Evolutionary conservation across 2,797 vertebrate genomes (phyloP).

Genomic region (Sebastes oblongus): DNA sequence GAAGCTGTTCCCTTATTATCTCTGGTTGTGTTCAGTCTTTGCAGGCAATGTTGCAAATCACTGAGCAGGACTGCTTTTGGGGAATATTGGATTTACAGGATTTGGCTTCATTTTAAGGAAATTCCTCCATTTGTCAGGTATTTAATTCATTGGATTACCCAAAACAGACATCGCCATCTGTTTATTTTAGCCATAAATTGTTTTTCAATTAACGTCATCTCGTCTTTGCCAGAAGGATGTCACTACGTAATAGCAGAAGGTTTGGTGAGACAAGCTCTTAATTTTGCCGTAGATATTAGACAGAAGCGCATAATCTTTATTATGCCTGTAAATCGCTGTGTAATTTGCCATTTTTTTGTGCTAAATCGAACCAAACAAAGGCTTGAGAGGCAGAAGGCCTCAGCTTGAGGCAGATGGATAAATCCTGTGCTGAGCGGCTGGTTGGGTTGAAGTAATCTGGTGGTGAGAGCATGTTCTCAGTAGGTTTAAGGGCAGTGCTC

Average conservation of each 20-base stretch:
- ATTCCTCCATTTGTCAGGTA: neutral
- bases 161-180: constrained; percentile 2
- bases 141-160: neutral
- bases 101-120: neutral
- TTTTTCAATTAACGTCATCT: neutral
- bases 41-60: neutral
- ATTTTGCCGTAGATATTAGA: neutral
- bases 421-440: constrained; percentile 59
- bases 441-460: constrained; percentile 56
- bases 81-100: neutral
- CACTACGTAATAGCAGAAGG: neutral
- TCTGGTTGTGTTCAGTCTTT: neutral
- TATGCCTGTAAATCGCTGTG: neutral
- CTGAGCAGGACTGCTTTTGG: neutral
- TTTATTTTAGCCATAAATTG: neutral
- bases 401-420: constrained; percentile 29
- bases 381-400: neutral
- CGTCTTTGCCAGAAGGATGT: neutral
- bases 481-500: constrained; percentile 51
- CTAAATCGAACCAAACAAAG: neutral
- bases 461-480: constrained; percentile 43
- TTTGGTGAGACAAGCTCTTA: neutral
- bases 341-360: neutral
- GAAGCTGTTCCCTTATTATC: neutral
- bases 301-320: neutral